phyloP scores from a whole-genome alignment of 2,113 vertebrate genomes.

The Hemiprocne comata region DNA sequence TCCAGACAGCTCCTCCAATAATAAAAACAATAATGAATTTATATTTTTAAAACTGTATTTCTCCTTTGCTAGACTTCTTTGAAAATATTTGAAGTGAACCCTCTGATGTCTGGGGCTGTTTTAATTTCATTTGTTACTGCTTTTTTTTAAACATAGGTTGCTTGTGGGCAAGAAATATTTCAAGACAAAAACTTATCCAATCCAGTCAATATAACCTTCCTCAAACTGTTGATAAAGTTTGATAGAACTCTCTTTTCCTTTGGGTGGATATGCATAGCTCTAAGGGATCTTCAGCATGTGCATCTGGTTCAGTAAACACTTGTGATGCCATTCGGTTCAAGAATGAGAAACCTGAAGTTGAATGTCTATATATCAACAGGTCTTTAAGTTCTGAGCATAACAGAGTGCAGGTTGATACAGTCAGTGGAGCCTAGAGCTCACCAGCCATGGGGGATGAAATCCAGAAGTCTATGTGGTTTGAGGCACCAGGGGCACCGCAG shows the following conservation, averaged over 20 bases:
- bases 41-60: not conserved
- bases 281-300: not conserved
- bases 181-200: not conserved
- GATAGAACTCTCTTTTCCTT: not conserved
- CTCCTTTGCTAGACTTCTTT: not conserved
- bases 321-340: not conserved
- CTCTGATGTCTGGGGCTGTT: not conserved
- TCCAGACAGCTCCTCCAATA: conserved; percentile 23
- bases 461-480: not conserved
- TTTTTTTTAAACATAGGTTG: not conserved
- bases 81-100: not conserved
- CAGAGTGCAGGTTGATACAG: not conserved
- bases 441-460: not conserved
- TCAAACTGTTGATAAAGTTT: not conserved
- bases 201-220: not conserved
- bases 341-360: not conserved
- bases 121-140: not conserved
- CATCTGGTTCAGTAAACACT: not conserved
- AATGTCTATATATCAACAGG: not conserved
- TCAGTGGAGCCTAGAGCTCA: not conserved
- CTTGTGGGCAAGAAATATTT: not conserved
- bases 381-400: not conserved
- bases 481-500: not conserved
- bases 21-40: not conserved
- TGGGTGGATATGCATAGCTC: not conserved